Percentiles rank a stretch among this genome's conserved stretches.
Evolutionary conservation across 2,888 invertebrate genomes (phyloP).

Genomic region (Dorcus parallelipipedus): DNA sequence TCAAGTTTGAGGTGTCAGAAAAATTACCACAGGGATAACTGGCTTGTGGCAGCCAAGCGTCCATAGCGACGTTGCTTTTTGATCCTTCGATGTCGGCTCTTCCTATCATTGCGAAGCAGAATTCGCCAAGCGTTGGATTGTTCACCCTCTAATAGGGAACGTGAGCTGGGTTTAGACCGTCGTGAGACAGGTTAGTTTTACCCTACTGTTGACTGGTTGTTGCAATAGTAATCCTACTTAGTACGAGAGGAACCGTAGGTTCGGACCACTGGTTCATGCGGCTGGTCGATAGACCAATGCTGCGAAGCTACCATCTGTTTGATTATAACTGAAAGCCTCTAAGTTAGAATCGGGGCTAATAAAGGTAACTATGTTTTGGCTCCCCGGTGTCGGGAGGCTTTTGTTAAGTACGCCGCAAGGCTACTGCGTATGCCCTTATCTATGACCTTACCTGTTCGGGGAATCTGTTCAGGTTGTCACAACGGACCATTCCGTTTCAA

Average conservation of each 20-base stretch:
- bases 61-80: constrained; percentile 67
- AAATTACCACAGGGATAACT: constrained; percentile 62
- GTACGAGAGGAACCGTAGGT: constrained; percentile 54
- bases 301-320: too few species aligned
- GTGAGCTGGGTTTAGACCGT: constrained; percentile 29
- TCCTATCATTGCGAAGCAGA: constrained; percentile 73
- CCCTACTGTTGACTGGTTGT: constrained; percentile 46
- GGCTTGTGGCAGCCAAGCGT: constrained; percentile 53
- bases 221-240: constrained; percentile 49
- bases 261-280: constrained; percentile 57
- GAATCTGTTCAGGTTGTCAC: constrained; percentile 3
- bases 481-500: constrained; percentile 41
- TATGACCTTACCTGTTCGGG: constrained; percentile 4
- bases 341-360: too few species aligned
- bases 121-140: constrained; percentile 67
- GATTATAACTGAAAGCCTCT: too few species aligned
- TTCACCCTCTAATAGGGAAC: constrained; percentile 45
- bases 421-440: constrained; percentile 6
- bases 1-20: constrained; percentile 71
- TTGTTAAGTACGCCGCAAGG: constrained; percentile 5
- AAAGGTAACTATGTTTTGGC: constrained; percentile 34
- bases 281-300: constrained; percentile 62
- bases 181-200: constrained; percentile 55
- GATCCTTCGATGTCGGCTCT: constrained; percentile 73
- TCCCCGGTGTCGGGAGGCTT: constrained; percentile 7